These are phyloP conservation scores for Natator depressus DNA, from an alignment of 2,113 vertebrate genomes.

Conservation along the genomic window DNA sequence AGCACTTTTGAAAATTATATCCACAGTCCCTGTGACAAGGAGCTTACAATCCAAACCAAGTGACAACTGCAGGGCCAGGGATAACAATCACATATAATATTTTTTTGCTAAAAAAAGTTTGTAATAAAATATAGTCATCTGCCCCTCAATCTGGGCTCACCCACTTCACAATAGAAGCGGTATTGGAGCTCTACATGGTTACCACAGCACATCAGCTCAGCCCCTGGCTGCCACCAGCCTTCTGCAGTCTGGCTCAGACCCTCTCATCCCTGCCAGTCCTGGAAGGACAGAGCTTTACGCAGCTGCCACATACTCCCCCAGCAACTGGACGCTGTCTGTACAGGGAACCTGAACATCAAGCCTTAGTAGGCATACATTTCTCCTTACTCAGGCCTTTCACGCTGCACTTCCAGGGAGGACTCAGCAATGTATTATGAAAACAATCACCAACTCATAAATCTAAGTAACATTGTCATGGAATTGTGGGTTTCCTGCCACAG, in stretches of 20 bases:
- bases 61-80: not conserved
- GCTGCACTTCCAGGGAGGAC: not conserved
- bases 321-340: fast-evolving
- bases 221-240: not conserved
- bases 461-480: not conserved
- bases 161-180: not conserved
- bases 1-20: not conserved
- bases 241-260: not conserved
- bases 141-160: not conserved
- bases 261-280: not conserved
- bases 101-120: not conserved
- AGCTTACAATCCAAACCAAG: not conserved
- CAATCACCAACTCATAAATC: not conserved
- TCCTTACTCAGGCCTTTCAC: not conserved
- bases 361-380: not conserved
- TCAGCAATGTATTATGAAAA: not conserved
- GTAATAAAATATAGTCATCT: not conserved
- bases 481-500: not conserved
- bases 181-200: not conserved
- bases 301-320: not conserved
- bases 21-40: not conserved
- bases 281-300: not conserved
- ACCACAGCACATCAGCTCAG: not conserved
- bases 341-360: not conserved
- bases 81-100: not conserved